Evolutionary conservation across 1,140 invertebrate genomes (phyloP).

Genomic region (Calosoma granatense): DNA sequence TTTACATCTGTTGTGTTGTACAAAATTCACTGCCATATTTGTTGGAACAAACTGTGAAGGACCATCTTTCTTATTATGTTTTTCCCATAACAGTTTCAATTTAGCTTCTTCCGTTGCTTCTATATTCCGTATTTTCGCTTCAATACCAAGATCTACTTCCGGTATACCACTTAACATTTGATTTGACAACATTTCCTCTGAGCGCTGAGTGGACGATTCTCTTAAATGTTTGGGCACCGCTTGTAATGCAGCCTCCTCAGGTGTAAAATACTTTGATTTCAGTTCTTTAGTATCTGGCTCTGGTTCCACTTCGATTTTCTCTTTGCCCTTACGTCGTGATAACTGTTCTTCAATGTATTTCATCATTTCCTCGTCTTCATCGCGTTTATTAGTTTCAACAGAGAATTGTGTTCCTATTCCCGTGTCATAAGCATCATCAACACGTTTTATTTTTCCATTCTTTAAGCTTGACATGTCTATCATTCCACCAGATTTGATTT

Average conservation of each 20-base stretch:
- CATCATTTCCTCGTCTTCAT: constrained; percentile 99
- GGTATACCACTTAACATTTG: constrained; percentile 99
- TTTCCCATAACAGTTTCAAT: constrained; percentile 78
- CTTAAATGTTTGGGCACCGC: constrained; percentile 80
- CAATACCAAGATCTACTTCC: constrained; percentile 98
- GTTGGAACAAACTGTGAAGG: constrained; percentile 94
- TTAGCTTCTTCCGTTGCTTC: constrained; percentile 97
- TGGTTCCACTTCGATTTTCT: constrained; percentile 28
- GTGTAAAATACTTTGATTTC: constrained; percentile 61
- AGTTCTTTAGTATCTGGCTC: constrained; percentile 33
- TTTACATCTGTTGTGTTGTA: constrained; percentile 89
- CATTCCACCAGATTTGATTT: constrained; percentile 78
- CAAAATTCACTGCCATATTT: constrained; percentile 97
- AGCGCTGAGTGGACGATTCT: constrained; percentile 59
- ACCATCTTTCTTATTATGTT: constrained; percentile 84
- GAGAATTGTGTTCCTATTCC: constrained; percentile 96
- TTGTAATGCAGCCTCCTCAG: constrained; percentile 75
- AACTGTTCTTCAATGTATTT: constrained; percentile 95
- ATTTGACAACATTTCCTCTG: constrained; percentile 98
- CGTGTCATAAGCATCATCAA: constrained; percentile 78
- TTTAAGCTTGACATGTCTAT: constrained; percentile 83
- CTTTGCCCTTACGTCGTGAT: constrained; percentile 71
- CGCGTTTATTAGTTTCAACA: constrained; percentile 93
- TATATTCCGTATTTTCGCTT: constrained; percentile 95
- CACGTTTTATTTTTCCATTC: constrained; percentile 60